Conservation (phyloP, 2,113 vertebrate species). For the Micromys minutus region DNA sequence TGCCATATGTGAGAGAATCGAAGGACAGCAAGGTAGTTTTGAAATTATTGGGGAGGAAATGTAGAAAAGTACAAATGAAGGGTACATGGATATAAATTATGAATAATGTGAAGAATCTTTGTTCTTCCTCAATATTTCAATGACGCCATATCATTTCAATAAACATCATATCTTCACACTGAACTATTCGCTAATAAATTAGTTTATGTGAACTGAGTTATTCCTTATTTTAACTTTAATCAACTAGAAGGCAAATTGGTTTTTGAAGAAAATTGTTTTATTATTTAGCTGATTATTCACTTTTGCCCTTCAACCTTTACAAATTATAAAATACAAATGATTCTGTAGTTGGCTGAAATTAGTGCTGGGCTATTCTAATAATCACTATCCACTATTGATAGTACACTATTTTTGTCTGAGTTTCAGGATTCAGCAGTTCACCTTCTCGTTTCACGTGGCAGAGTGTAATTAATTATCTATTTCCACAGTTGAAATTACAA, state of each 20-base stretch:
- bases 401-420: slow-evolving; percentile 21
- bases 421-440: slow-evolving; percentile 43
- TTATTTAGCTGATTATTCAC: background rate
- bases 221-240: slow-evolving; percentile 20
- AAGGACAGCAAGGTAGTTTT: background rate
- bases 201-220: background rate
- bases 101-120: background rate
- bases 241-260: background rate
- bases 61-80: background rate
- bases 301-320: background rate
- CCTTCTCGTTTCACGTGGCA: slow-evolving; percentile 47
- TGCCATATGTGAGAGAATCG: background rate
- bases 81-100: background rate
- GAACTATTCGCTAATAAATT: background rate
- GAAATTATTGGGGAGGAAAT: background rate
- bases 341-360: slow-evolving; percentile 22
- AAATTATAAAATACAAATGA: slow-evolving; percentile 7
- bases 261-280: slow-evolving; percentile 37
- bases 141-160: background rate
- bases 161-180: background rate
- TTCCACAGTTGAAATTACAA: slow-evolving; percentile 59
- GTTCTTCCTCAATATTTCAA: background rate
- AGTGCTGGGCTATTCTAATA: background rate
- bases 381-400: background rate
- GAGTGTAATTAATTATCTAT: slow-evolving; percentile 60